Conservation (phyloP, 2,797 vertebrate species). For the Eutrigla gurnardus region DNA sequence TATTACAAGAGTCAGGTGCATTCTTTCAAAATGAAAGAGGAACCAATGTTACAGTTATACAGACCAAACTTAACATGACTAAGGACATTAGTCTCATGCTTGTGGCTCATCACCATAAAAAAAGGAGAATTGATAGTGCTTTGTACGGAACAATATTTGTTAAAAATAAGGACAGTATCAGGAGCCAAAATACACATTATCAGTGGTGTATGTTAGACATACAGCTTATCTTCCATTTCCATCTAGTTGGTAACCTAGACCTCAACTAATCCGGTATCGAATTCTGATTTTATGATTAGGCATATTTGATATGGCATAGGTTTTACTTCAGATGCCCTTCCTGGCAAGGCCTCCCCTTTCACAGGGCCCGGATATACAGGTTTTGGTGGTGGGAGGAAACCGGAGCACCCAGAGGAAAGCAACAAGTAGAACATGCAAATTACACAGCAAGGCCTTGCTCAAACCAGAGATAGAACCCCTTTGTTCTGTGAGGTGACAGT, state of each 20-base stretch:
- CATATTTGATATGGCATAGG: not conserved
- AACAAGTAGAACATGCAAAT: not conserved
- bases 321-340: not conserved
- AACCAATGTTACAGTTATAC: not conserved
- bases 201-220: not conserved
- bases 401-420: too few species aligned
- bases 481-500: too few species aligned
- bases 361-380: not conserved
- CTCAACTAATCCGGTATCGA: not conserved
- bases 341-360: not conserved
- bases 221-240: not conserved
- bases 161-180: not conserved
- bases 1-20: not conserved
- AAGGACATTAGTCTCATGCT: conserved; percentile 24
- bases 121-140: conserved; percentile 51
- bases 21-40: not conserved
- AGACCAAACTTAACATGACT: conserved; percentile 37
- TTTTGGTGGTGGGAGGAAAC: not conserved
- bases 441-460: not conserved
- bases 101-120: conserved; percentile 25
- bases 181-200: conserved; percentile 34
- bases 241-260: not conserved
- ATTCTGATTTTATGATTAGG: not conserved
- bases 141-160: conserved; percentile 11
- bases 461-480: too few species aligned